Evolutionary conservation across 2,797 vertebrate genomes (phyloP).

Genomic region (Sebastes iracundus): DNA sequence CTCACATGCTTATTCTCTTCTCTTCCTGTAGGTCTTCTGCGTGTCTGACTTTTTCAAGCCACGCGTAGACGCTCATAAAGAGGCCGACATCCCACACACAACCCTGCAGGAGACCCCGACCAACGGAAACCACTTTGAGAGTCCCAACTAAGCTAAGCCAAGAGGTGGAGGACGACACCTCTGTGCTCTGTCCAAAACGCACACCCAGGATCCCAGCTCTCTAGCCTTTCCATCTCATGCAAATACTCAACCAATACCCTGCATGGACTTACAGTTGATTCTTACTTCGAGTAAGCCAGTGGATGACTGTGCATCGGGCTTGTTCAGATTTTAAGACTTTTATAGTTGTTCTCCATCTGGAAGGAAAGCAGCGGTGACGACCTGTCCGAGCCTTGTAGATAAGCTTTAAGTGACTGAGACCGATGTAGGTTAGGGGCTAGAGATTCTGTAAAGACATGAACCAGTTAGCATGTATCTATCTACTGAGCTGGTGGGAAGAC

Average conservation of each 20-base stretch:
- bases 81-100: slow-evolving; percentile 87
- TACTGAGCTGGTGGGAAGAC: slow-evolving; percentile 61
- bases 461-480: slow-evolving; percentile 43
- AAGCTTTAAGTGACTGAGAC: background rate
- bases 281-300: background rate
- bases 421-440: slow-evolving; percentile 1
- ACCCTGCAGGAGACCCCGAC: slow-evolving; percentile 91
- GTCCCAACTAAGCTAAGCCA: slow-evolving; percentile 81
- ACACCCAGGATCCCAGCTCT: slow-evolving; percentile 43
- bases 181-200: slow-evolving; percentile 39
- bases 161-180: background rate
- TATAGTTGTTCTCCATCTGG: background rate
- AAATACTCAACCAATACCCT: slow-evolving; percentile 4
- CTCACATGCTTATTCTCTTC: background rate
- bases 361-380: background rate
- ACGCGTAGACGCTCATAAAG: slow-evolving; percentile 73
- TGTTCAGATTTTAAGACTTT: slow-evolving; percentile 27
- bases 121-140: slow-evolving; percentile 91
- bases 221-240: slow-evolving; percentile 34
- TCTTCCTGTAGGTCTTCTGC: slow-evolving; percentile 84
- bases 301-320: slow-evolving; percentile 11
- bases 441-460: slow-evolving; percentile 37
- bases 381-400: slow-evolving; percentile 6
- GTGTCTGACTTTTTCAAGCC: slow-evolving; percentile 96
- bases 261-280: slow-evolving; percentile 47